A percentile compares a stretch with the other conserved stretches of the same genome.
These are phyloP conservation scores for Hemicordylus capensis DNA, from an alignment of 2,113 vertebrate genomes.

Conservation along the genomic window DNA sequence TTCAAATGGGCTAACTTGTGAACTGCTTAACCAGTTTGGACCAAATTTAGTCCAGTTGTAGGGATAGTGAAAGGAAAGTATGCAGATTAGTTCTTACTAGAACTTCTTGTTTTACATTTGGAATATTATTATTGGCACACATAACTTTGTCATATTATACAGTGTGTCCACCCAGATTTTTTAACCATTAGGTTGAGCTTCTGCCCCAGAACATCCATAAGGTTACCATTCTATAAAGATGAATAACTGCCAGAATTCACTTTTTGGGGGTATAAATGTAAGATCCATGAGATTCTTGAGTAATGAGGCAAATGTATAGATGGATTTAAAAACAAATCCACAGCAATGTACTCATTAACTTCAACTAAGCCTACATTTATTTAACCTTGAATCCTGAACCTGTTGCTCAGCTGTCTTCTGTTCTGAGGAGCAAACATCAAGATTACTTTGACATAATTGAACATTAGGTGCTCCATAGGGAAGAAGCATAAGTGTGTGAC, in stretches of 20 bases:
- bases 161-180: neutral
- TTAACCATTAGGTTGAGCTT: conserved; percentile 43
- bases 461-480: accelerated
- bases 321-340: neutral
- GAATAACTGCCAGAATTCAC: neutral
- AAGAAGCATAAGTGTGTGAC: accelerated
- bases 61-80: too few relatives aligned
- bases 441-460: neutral
- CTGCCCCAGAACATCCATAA: conserved; percentile 41
- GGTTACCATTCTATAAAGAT: conserved; percentile 2
- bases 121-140: conserved; percentile 34
- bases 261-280: neutral
- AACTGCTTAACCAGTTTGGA: too few relatives aligned
- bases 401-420: neutral
- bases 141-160: neutral
- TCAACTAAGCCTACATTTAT: neutral
- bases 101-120: too few relatives aligned
- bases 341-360: neutral
- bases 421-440: neutral
- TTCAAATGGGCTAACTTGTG: too few relatives aligned
- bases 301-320: neutral
- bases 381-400: neutral
- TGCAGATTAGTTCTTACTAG: too few relatives aligned
- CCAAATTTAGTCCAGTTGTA: too few relatives aligned
- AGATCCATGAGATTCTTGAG: neutral